These are phyloP conservation scores for Herpailurus yagouaroundi DNA, from an alignment of 2,113 vertebrate species.

Conservation along the genomic window DNA sequence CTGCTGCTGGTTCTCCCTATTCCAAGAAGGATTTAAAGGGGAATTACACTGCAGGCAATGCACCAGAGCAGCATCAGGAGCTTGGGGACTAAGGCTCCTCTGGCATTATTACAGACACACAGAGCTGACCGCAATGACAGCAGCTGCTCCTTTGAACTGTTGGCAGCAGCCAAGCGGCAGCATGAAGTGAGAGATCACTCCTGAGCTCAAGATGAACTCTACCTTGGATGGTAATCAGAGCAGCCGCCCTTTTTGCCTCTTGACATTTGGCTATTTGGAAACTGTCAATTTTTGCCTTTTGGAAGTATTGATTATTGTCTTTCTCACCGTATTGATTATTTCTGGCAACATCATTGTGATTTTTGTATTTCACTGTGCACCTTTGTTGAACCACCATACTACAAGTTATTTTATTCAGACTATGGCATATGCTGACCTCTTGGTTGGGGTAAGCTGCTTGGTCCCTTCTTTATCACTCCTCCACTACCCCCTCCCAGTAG, in stretches of 20 bases:
- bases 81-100: conserved; percentile 78
- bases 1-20: conserved; percentile 76
- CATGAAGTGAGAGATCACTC: conserved; percentile 82
- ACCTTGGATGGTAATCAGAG: conserved; percentile 92
- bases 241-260: conserved; percentile 93
- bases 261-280: conserved; percentile 93
- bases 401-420: conserved; percentile 99
- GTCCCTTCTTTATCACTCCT: conserved; percentile 96
- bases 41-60: conserved; percentile 83
- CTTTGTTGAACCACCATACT: conserved; percentile 96
- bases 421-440: conserved; percentile 97
- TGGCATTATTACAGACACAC: conserved; percentile 79
- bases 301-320: conserved; percentile 94
- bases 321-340: conserved; percentile 96
- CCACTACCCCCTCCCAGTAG: conserved; percentile 90
- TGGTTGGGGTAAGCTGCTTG: conserved; percentile 97
- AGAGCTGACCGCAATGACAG: conserved; percentile 84
- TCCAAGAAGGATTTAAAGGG: conserved; percentile 81
- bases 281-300: conserved; percentile 93
- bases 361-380: conserved; percentile 99
- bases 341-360: conserved; percentile 97
- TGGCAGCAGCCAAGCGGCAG: conserved; percentile 84
- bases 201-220: conserved; percentile 95
- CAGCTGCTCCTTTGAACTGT: conserved; percentile 83
- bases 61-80: conserved; percentile 80